Percentiles rank a stretch among this genome's conserved stretches.
These are phyloP conservation scores for Myripristis jacobus DNA, from an alignment of 2,797 vertebrate genomes.

Conservation along the genomic window DNA sequence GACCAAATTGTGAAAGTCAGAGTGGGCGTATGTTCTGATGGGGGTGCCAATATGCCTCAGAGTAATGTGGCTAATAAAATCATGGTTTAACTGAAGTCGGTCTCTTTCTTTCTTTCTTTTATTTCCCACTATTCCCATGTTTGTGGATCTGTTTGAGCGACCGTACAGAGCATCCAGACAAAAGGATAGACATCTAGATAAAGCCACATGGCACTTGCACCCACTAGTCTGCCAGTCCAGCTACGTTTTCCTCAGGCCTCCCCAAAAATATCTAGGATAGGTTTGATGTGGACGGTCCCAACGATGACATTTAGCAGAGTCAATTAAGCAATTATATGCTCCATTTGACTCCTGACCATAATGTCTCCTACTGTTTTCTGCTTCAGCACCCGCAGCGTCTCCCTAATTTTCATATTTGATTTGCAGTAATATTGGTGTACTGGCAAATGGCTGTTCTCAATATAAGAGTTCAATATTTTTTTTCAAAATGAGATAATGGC, in stretches of 20 bases:
- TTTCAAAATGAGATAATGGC: constrained; percentile 40
- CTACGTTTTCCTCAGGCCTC: neutral
- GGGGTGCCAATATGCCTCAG: too few species aligned
- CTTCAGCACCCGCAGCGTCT: constrained; percentile 43
- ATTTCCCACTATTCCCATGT: too few species aligned
- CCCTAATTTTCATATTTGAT: constrained; percentile 60
- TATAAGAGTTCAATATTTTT: constrained; percentile 22
- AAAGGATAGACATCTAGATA: neutral
- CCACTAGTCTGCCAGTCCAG: neutral
- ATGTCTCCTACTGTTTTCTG: constrained; percentile 62
- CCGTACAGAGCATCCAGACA: too few species aligned
- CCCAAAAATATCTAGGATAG: constrained; percentile 10
- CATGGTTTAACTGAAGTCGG: too few species aligned
- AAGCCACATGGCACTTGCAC: neutral
- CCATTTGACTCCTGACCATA: constrained; percentile 62
- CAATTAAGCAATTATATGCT: constrained; percentile 72
- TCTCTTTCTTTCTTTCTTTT: too few species aligned
- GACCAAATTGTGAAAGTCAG: too few species aligned
- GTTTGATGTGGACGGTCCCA: constrained; percentile 38
- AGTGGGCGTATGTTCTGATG: too few species aligned
- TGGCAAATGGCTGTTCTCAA: constrained; percentile 30
- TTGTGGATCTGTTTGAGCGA: too few species aligned
- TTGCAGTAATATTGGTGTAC: constrained; percentile 48
- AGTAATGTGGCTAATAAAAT: too few species aligned
- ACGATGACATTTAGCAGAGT: constrained; percentile 61